These are phyloP conservation scores for Cossypha niveicapilla DNA, from an alignment of 2,797 vertebrate genomes.

Conservation along the genomic window DNA sequence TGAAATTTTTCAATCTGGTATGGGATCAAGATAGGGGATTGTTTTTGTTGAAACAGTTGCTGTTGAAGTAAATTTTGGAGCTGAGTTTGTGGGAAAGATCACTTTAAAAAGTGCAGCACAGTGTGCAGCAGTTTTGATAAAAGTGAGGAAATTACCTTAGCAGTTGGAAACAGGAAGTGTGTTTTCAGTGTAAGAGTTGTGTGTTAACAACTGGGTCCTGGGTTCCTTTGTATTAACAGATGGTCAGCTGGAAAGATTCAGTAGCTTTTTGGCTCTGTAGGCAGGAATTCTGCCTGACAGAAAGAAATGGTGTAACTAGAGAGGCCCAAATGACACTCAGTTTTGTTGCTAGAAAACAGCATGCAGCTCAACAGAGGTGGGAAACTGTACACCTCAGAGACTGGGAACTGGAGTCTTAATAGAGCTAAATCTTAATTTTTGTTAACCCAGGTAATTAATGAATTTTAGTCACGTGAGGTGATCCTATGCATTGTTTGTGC, in stretches of 20 bases:
- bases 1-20: neutral
- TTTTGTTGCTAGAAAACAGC: neutral
- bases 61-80: constrained; percentile 15
- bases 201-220: neutral
- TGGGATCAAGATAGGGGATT: neutral
- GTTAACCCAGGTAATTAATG: neutral
- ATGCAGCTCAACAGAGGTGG: neutral
- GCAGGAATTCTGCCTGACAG: neutral
- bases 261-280: constrained; percentile 3
- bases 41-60: constrained; percentile 24
- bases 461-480: neutral
- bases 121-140: constrained; percentile 13
- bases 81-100: constrained; percentile 4
- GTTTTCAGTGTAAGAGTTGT: neutral
- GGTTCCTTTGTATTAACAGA: constrained; percentile 41
- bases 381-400: neutral
- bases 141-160: constrained; percentile 40
- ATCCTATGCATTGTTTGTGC: neutral
- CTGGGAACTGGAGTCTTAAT: neutral
- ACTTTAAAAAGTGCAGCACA: neutral
- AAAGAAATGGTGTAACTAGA: neutral
- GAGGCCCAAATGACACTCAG: neutral
- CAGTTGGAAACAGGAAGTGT: constrained; percentile 51
- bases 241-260: constrained; percentile 17
- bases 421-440: neutral